Conservation (phyloP, 2,888 invertebrate genomes). For the Phaedon cochleariae region DNA sequence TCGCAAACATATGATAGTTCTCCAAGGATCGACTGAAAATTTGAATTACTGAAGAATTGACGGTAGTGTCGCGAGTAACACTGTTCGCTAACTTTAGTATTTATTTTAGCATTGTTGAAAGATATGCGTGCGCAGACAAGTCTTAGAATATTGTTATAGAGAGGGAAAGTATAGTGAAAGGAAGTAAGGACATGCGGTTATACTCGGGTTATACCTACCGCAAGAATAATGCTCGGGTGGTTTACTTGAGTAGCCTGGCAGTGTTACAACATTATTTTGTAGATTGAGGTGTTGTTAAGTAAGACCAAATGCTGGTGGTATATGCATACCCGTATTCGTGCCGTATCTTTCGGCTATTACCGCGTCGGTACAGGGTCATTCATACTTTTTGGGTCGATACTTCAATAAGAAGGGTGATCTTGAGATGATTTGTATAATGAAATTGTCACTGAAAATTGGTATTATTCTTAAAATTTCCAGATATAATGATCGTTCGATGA, state of each 20-base stretch:
- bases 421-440: no score
- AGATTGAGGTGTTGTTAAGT: not conserved
- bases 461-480: no score
- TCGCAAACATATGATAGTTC: constrained; percentile 35
- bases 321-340: not conserved
- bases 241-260: constrained; percentile 26
- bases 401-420: no score
- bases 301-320: constrained; percentile 6
- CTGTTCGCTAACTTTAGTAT: constrained; percentile 41
- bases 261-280: constrained; percentile 13
- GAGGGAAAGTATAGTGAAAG: constrained; percentile 46
- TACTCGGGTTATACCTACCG: constrained; percentile 25
- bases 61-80: constrained; percentile 39
- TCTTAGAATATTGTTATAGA: constrained; percentile 35
- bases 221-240: constrained; percentile 25
- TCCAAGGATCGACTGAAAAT: constrained; percentile 33
- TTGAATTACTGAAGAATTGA: constrained; percentile 33
- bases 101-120: constrained; percentile 40
- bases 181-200: constrained; percentile 39
- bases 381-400: no score
- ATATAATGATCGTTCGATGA: no score
- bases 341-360: no score
- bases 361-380: no score
- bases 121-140: constrained; percentile 35
- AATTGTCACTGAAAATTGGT: no score